Percentiles rank a stretch among this genome's conserved stretches.
These are phyloP conservation scores for Bergia puertoricense DNA, from an alignment of 92 coral and sea anemone species.

Conservation along the genomic window DNA sequence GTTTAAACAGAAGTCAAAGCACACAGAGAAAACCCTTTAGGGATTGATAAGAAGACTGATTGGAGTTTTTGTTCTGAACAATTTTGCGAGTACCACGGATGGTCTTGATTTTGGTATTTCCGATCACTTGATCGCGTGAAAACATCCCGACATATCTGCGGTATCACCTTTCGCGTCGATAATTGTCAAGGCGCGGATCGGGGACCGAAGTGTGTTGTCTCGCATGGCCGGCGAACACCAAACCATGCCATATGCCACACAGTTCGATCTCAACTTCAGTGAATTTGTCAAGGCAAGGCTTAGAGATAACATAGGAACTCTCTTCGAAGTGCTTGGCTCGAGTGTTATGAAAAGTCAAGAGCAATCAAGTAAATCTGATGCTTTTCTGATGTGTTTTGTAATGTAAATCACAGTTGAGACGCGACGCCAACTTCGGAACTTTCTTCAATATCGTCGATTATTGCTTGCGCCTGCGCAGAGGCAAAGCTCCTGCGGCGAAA, in stretches of 20 bases:
- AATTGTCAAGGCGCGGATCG: constrained; percentile 26
- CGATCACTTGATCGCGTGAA: constrained; percentile 54
- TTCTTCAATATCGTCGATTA: constrained; percentile 98
- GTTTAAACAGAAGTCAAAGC: neutral
- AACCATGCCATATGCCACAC: neutral
- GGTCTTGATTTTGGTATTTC: constrained; percentile 36
- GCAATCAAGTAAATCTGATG: constrained; percentile 61
- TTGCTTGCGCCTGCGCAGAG: constrained; percentile 96
- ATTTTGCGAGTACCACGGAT: neutral
- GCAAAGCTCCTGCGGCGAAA: constrained; percentile 82
- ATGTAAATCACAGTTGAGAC: constrained; percentile 86
- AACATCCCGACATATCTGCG: constrained; percentile 11
- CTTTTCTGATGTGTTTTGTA: constrained; percentile 72
- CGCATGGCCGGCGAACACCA: neutral
- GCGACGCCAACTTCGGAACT: constrained; percentile 83
- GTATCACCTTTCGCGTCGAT: constrained; percentile 41
- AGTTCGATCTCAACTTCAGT: neutral
- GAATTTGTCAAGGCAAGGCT: neutral
- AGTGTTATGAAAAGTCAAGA: constrained; percentile 28
- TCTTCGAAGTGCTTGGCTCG: neutral
- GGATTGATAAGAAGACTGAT: neutral
- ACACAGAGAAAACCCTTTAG: constrained; percentile 12
- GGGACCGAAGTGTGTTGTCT: constrained; percentile 40
- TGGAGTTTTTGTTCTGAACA: neutral
- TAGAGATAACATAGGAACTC: neutral